Evolutionary conservation across 2,888 invertebrate species (phyloP).

Genomic region (Congeria kusceri): DNA sequence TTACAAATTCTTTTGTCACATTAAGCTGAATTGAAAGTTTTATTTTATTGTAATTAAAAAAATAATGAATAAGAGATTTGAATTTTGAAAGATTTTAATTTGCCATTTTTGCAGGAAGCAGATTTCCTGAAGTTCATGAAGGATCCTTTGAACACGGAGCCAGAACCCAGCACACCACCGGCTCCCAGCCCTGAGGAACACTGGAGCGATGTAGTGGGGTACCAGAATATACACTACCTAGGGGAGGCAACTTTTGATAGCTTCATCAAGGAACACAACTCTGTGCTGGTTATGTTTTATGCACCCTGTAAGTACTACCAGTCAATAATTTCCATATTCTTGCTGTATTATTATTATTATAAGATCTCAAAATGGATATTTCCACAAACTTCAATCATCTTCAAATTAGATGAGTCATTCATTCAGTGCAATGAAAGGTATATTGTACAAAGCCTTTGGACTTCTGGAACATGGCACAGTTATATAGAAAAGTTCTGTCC

Average conservation of each 20-base stretch:
- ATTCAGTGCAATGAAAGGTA: too few species aligned
- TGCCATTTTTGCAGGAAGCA: conserved; percentile 86
- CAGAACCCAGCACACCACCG: conserved; percentile 75
- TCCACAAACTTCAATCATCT: too few species aligned
- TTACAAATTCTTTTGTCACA: too few species aligned
- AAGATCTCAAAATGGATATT: too few species aligned
- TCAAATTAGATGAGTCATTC: too few species aligned
- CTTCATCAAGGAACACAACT: conserved; percentile 87
- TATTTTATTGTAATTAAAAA: too few species aligned
- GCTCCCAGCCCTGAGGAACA: conserved; percentile 83
- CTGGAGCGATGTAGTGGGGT: conserved; percentile 86
- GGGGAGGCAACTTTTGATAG: conserved; percentile 87
- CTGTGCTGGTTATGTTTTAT: conserved; percentile 86
- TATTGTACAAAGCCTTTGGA: too few species aligned
- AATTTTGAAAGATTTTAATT: too few species aligned
- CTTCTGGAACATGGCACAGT: too few species aligned
- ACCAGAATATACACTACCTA: conserved; percentile 90
- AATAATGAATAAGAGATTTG: too few species aligned
- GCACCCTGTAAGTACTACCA: conserved; percentile 85
- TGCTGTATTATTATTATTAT: not conserved
- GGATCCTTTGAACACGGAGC: conserved; percentile 83
- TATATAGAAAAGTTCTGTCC: too few species aligned
- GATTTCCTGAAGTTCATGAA: conserved; percentile 90
- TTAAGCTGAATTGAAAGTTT: too few species aligned
- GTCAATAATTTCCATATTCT: not conserved